These are phyloP conservation scores for Andrena haemorrhoa DNA, from an alignment of 2,888 invertebrate genomes.

Conservation along the genomic window DNA sequence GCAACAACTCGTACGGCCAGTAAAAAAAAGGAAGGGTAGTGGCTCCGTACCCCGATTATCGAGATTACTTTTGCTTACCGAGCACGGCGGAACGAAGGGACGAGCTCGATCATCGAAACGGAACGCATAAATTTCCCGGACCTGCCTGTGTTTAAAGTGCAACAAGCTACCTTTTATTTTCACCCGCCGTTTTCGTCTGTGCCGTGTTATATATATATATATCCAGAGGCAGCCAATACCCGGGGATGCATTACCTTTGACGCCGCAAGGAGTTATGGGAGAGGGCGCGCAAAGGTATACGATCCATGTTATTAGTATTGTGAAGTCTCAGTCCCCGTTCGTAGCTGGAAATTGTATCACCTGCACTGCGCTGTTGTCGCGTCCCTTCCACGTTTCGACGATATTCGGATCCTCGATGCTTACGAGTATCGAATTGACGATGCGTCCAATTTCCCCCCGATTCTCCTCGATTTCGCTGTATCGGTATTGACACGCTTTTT, in stretches of 20 bases:
- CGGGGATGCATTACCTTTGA: conserved; percentile 34
- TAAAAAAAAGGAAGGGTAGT: conserved; percentile 9
- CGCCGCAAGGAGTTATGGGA: conserved; percentile 58
- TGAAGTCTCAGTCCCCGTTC: conserved; percentile 58
- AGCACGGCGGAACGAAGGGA: conserved; percentile 17
- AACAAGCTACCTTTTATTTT: conserved; percentile 22
- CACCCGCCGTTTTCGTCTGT: conserved; percentile 18
- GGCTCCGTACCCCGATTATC: conserved; percentile 15
- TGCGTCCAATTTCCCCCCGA: conserved; percentile 24
- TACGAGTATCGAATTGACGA: conserved; percentile 18
- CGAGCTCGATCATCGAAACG: conserved; percentile 12
- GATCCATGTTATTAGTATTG: conserved; percentile 62
- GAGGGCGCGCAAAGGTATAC: conserved; percentile 51
- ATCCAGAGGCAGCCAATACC: conserved; percentile 54
- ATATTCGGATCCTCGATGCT: not conserved
- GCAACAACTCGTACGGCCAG: not conserved
- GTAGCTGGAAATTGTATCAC: conserved; percentile 69
- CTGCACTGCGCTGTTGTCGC: not conserved
- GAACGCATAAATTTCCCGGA: conserved; percentile 17
- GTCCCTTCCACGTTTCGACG: not conserved
- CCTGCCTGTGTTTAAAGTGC: conserved; percentile 18
- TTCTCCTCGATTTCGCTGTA: not conserved
- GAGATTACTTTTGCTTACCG: conserved; percentile 43
- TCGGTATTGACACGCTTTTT: not conserved
- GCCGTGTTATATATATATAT: conserved; percentile 22